A percentile compares a stretch with the other conserved stretches of the same genome.
phyloP scores from a whole-genome alignment of 2,888 invertebrate species.

The Rotaria magnacalcarata region DNA sequence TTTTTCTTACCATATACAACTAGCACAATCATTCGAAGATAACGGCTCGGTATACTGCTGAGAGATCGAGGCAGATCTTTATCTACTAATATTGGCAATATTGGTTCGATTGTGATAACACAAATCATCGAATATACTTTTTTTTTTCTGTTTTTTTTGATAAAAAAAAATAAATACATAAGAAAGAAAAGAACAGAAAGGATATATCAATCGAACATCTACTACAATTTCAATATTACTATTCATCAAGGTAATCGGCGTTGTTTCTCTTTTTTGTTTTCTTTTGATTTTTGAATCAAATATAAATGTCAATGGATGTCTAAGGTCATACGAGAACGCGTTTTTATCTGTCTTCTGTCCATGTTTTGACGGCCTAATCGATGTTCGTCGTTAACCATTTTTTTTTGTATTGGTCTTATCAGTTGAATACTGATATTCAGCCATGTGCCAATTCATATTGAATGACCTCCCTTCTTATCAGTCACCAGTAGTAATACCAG shows the following conservation, averaged over 20 bases:
- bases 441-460: slow-evolving; percentile 31
- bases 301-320: slow-evolving; percentile 13
- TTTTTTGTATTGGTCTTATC: slow-evolving; percentile 29
- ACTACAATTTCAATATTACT: background rate
- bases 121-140: background rate
- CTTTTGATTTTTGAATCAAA: background rate
- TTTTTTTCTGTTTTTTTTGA: background rate
- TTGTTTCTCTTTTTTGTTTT: background rate
- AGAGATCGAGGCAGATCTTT: slow-evolving; percentile 18
- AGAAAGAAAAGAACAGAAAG: slow-evolving; percentile 20
- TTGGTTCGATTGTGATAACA: slow-evolving; percentile 19
- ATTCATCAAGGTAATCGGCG: background rate
- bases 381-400: slow-evolving; percentile 20
- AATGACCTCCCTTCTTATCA: slow-evolving; percentile 31
- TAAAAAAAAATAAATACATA: background rate
- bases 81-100: slow-evolving; percentile 10
- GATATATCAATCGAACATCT: background rate
- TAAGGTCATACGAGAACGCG: background rate
- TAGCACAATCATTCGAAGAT: background rate
- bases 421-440: slow-evolving; percentile 18
- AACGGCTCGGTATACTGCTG: slow-evolving; percentile 11
- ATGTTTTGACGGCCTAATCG: slow-evolving; percentile 28
- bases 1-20: slow-evolving; percentile 2
- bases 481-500: slow-evolving; percentile 23
- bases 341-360: slow-evolving; percentile 3